Evolutionary conservation across 2,113 vertebrate genomes (phyloP).

Genomic region (Ceratotherium simum): DNA sequence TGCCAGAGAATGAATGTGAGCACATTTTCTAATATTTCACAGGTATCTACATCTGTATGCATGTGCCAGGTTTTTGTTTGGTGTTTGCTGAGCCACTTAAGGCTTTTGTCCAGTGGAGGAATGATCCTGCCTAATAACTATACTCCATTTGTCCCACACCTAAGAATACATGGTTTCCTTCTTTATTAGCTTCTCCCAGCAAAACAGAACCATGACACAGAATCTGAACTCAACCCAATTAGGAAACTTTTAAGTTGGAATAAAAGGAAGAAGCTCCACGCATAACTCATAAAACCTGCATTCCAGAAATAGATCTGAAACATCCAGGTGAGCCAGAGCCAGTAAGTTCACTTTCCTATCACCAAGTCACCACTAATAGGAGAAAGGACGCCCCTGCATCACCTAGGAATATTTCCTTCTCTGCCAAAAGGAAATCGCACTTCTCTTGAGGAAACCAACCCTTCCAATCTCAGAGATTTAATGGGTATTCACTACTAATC

Average conservation of each 20-base stretch:
- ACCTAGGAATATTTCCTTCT: slow-evolving; percentile 55
- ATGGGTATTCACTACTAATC: slow-evolving; percentile 23
- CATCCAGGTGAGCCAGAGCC: slow-evolving; percentile 58
- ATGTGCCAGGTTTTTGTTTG: slow-evolving; percentile 50
- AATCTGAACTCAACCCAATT: slow-evolving; percentile 77
- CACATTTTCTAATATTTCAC: slow-evolving; percentile 15
- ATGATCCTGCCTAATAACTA: slow-evolving; percentile 63
- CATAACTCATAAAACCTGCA: slow-evolving; percentile 33
- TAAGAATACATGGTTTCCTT: slow-evolving; percentile 47
- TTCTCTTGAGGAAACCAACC: slow-evolving; percentile 59
- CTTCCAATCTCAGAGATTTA: slow-evolving; percentile 56
- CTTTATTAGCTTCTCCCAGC: slow-evolving; percentile 66
- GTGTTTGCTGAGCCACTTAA: slow-evolving; percentile 52
- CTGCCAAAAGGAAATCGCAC: slow-evolving; percentile 45
- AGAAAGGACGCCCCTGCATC: slow-evolving; percentile 23
- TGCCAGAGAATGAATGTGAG: slow-evolving; percentile 34
- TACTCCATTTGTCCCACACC: background rate
- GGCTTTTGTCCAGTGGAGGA: slow-evolving; percentile 43
- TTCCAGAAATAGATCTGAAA: slow-evolving; percentile 79
- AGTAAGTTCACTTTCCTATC: slow-evolving; percentile 59
- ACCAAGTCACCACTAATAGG: slow-evolving; percentile 69
- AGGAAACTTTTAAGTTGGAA: slow-evolving; percentile 68
- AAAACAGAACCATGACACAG: slow-evolving; percentile 76
- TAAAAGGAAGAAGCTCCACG: slow-evolving; percentile 57
- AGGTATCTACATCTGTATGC: background rate